Conservation (phyloP, 2,113 vertebrate species). For the Thinocorus orbignyianus region DNA sequence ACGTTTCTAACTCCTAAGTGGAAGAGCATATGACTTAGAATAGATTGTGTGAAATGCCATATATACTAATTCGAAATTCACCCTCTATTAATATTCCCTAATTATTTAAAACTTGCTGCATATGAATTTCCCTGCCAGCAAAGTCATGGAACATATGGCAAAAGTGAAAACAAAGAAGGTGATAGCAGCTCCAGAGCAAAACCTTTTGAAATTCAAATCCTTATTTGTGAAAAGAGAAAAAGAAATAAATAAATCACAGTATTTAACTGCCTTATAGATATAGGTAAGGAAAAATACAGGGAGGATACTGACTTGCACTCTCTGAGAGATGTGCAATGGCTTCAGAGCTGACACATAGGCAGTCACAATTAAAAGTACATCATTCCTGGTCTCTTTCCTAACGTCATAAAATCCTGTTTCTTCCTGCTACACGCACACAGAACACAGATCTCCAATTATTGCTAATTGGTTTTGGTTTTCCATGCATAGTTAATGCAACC, state of each 20-base stretch:
- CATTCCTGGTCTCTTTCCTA: background rate
- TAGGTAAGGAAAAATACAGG: background rate
- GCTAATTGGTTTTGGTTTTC: background rate
- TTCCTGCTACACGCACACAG: background rate
- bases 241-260: background rate
- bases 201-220: background rate
- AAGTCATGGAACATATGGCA: background rate
- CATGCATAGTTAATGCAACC: background rate
- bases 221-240: background rate
- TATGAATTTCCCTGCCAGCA: slow-evolving; percentile 3
- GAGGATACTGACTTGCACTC: background rate
- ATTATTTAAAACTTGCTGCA: slow-evolving; percentile 7
- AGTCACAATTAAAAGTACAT: background rate
- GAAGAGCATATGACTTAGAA: slow-evolving; percentile 7
- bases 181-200: background rate
- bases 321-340: background rate
- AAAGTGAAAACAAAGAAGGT: background rate
- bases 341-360: background rate
- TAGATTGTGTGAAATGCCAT: slow-evolving; percentile 2
- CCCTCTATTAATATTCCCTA: slow-evolving; percentile 28
- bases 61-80: slow-evolving; percentile 13
- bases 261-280: background rate
- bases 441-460: background rate
- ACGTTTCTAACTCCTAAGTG: background rate
- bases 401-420: background rate